Percentiles rank a stretch among this genome's conserved stretches.
Evolutionary conservation across 2,113 vertebrate genomes (phyloP).

Genomic region (Ptyas mucosa): DNA sequence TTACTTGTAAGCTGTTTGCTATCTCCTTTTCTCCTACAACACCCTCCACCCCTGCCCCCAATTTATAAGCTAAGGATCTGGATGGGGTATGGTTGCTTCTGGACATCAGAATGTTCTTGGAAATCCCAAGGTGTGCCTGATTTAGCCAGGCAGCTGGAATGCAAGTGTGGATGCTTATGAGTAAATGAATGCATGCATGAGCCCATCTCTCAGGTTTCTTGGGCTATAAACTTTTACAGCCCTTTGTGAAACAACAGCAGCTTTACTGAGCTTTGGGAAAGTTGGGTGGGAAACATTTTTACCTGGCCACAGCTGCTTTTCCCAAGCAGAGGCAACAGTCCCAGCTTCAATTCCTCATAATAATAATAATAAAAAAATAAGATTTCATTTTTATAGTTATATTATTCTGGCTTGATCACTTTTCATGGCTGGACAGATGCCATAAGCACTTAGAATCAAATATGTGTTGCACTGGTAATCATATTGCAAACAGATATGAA

Average conservation of each 20-base stretch:
- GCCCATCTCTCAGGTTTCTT: not conserved
- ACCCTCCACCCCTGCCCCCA: rapidly evolving
- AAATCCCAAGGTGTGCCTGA: not conserved
- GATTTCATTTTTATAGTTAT: conserved; percentile 38
- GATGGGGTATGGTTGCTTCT: not conserved
- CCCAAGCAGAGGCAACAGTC: not conserved
- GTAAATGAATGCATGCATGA: not conserved
- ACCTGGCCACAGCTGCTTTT: not conserved
- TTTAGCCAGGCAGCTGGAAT: not conserved
- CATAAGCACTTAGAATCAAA: conserved; percentile 52
- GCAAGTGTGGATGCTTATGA: not conserved
- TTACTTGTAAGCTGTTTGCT: not conserved
- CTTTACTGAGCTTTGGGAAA: not conserved
- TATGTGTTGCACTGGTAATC: conserved; percentile 34
- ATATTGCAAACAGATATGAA: conserved; percentile 49
- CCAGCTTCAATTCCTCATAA: not conserved
- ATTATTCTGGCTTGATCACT: conserved; percentile 25
- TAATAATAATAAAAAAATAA: not conserved
- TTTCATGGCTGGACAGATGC: conserved; percentile 52
- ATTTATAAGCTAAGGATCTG: not conserved
- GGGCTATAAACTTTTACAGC: no score
- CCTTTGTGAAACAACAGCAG: not conserved
- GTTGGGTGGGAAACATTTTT: not conserved
- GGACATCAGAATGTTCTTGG: not conserved
- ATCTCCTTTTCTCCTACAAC: not conserved